A percentile compares a stretch with the other conserved stretches of the same genome.
Conservation (phyloP, 2,113 vertebrate genomes). For the Ageneiosus marmoratus region DNA sequence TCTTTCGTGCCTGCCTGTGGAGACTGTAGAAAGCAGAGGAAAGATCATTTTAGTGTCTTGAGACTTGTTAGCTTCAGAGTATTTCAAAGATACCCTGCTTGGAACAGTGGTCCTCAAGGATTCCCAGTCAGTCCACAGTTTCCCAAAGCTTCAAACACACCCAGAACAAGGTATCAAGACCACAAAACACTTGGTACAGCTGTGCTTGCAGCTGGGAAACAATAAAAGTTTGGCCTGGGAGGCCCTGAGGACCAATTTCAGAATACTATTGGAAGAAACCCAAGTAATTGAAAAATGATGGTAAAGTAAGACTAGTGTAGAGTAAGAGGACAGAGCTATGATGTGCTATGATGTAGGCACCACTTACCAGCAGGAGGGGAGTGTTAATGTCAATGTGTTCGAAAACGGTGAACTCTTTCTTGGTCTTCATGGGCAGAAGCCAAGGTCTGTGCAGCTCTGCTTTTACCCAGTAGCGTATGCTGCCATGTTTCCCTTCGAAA, state of each 20-base stretch:
- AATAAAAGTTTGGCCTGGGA: background rate
- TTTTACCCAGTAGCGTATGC: conserved; percentile 99
- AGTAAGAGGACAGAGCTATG: too few species aligned
- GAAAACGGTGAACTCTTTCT: conserved; percentile 99
- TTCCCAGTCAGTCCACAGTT: background rate
- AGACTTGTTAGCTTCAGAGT: background rate
- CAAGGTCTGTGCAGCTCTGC: conserved; percentile 97
- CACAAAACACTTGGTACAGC: background rate
- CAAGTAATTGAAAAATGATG: background rate
- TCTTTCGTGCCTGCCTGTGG: conserved; percentile 99
- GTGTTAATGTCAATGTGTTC: conserved; percentile 99
- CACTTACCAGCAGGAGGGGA: conserved; percentile 96
- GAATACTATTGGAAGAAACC: background rate
- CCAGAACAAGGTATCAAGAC: background rate
- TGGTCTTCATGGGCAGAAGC: conserved; percentile 98
- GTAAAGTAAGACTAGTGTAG: background rate
- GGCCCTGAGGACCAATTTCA: background rate
- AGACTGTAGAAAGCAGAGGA: conserved; percentile 77
- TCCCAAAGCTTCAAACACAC: background rate
- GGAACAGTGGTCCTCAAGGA: background rate
- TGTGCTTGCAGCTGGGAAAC: background rate
- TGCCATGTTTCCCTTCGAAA: conserved; percentile 99
- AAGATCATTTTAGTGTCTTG: background rate
- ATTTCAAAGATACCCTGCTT: background rate
- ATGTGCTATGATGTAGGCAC: conserved; percentile 30